Base-by-base conservation (phyloP, 2,888 invertebrate species). In the Heliconius hortense region DNA sequence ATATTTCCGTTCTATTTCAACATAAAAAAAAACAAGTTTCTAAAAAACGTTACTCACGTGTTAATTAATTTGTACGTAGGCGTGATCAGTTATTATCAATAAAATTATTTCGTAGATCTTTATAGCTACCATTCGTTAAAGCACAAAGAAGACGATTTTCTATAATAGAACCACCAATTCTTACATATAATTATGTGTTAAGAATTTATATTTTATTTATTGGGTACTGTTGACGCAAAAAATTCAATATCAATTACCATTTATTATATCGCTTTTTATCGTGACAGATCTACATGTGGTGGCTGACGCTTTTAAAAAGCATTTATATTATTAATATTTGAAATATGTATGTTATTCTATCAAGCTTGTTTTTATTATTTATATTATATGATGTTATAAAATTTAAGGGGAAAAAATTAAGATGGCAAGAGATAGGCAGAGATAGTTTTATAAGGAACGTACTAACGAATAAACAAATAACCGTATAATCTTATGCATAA, bases 51-150 rank as follows among this genome's bases (percentile, higher is more conserved):
- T 87, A 84, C 81, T 81, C 82, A 88, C 84, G 89, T 92, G 92
- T 90, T 93, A 93, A 93, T 93, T 93, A 92, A 92, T 92, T 90
- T 90, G 82, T 86, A 88, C 86, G 92, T 92, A 88, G 93, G 93
- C 90, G 93, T 89, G 83, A 84, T 85, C 85, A 84, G 85, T 89
- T 87, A 91, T 91, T 90, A 91, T 91, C 89, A 90, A 91, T 87
- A 89, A 87, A 90, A 91, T 90, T 87, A 89, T 91, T 89, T 91
- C 89, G 91, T 90, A 91, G 91, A 90, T 88, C 86, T 92, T 92
- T 92, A 91, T 90, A 84, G 86, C 86, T 79, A 78, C 88, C 80
- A 88, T 91, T 84, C 88, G 84, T 88, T 88, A 86, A 89, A 87
- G 85, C 87, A 87, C 84, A 77, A 78, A 76, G 66, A 77, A 72